Percentiles rank a stretch among this genome's conserved stretches.
These are phyloP conservation scores for Diorhabda elongata DNA, from an alignment of 1,140 invertebrate species.

Conservation along the genomic window DNA sequence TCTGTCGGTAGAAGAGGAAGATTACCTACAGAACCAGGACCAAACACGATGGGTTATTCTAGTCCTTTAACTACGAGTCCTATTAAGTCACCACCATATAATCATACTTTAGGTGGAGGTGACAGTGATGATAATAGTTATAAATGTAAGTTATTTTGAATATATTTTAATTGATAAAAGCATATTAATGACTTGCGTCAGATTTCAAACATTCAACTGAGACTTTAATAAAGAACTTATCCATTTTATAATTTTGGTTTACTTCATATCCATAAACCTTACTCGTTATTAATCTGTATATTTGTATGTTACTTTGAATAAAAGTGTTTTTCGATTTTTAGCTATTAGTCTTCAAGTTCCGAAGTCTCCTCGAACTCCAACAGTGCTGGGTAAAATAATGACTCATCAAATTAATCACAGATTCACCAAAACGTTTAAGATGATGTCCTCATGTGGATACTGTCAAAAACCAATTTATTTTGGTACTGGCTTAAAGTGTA, in stretches of 20 bases:
- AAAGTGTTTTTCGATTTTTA: constrained; percentile 7
- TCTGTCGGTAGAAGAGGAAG: constrained; percentile 53
- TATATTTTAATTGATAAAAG: background rate
- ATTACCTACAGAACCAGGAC: constrained; percentile 68
- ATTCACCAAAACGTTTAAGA: constrained; percentile 83
- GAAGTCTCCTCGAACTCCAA: constrained; percentile 61
- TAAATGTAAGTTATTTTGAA: constrained; percentile 45
- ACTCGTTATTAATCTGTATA: too few relatives aligned
- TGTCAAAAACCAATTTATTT: constrained; percentile 90
- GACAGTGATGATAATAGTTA: constrained; percentile 60
- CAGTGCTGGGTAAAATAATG: constrained; percentile 72
- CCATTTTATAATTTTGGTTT: too few relatives aligned
- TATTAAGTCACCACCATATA: constrained; percentile 62
- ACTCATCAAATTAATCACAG: constrained; percentile 88
- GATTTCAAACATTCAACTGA: too few relatives aligned
- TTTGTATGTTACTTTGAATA: too few relatives aligned
- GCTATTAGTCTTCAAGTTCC: constrained; percentile 41
- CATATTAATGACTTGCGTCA: too few relatives aligned
- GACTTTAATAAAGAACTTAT: too few relatives aligned
- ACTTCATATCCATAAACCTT: too few relatives aligned
- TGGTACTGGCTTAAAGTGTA: constrained; percentile 81
- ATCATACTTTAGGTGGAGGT: constrained; percentile 43
- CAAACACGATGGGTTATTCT: constrained; percentile 51
- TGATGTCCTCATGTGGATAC: constrained; percentile 84
- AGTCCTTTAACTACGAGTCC: constrained; percentile 58